A percentile compares a stretch with the other conserved stretches of the same genome.
These are phyloP conservation scores for Neolamprologus toae DNA, from an alignment of 2,113 vertebrate species.

Conservation along the genomic window DNA sequence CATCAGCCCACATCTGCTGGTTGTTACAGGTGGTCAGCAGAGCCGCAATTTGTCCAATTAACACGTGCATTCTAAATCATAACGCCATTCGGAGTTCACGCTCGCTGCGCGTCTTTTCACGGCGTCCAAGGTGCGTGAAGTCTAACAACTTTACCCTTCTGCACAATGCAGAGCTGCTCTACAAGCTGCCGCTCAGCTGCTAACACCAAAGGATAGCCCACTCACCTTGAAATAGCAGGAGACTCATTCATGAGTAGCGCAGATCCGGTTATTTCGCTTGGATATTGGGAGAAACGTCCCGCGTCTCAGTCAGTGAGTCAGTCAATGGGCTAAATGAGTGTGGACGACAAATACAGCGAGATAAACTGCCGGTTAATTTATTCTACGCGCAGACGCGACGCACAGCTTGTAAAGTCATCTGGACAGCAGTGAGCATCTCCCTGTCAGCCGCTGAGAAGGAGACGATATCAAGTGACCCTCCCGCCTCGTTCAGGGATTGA, in stretches of 20 bases:
- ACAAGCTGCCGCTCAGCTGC: background rate
- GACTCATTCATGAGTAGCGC: conserved; percentile 29
- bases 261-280: background rate
- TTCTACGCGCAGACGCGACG: background rate
- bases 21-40: conserved; percentile 10
- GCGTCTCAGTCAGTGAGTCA: background rate
- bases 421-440: conserved; percentile 35
- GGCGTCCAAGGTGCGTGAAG: conserved; percentile 2
- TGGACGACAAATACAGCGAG: background rate
- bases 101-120: background rate
- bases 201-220: background rate
- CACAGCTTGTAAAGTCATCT: conserved; percentile 23
- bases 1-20: background rate
- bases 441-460: conserved; percentile 1
- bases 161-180: background rate
- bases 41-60: background rate
- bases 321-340: background rate
- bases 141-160: conserved; percentile 34
- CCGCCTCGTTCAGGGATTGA: conserved; percentile 32
- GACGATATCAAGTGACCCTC: conserved; percentile 36
- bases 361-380: background rate
- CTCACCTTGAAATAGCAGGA: conserved; percentile 58
- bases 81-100: background rate
- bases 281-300: background rate
- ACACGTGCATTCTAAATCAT: background rate